phyloP scores from a whole-genome alignment of 2,113 vertebrate genomes.

The Balaenoptera acutorostrata region DNA sequence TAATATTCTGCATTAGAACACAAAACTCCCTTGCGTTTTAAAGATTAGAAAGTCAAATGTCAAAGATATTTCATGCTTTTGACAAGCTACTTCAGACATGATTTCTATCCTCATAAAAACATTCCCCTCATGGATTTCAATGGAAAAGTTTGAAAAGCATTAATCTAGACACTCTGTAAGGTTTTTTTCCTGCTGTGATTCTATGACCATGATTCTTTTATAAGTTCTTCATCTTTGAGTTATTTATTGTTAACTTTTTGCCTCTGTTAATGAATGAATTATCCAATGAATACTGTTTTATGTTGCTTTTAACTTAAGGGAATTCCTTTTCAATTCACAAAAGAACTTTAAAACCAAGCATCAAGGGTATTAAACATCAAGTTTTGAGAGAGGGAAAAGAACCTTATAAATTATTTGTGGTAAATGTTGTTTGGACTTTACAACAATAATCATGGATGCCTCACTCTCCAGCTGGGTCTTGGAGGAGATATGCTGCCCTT shows the following conservation, averaged over 20 bases:
- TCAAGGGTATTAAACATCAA: not conserved
- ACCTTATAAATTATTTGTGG: not conserved
- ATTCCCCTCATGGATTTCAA: not conserved
- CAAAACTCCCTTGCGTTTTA: conserved; percentile 48
- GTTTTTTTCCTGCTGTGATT: not conserved
- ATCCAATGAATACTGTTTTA: not conserved
- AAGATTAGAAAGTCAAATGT: conserved; percentile 41
- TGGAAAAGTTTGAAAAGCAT: conserved; percentile 31
- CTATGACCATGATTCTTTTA: conserved; percentile 9
- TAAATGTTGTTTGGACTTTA: not conserved
- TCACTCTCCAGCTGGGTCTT: not conserved
- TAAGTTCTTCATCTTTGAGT: not conserved
- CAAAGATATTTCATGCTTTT: conserved; percentile 23
- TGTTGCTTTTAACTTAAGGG: not conserved
- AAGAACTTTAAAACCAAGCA: not conserved
- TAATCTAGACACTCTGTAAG: not conserved
- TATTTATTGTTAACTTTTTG: not conserved
- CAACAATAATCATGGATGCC: not conserved
- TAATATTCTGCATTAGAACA: not conserved
- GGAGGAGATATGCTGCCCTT: not conserved
- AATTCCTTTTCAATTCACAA: conserved; percentile 13
- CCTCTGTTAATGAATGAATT: not conserved
- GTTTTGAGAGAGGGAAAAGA: not conserved
- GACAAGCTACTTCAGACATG: not conserved
- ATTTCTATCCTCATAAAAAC: not conserved